phyloP scores from a whole-genome alignment of 2,113 vertebrate genomes.

The Caranx ignobilis region DNA sequence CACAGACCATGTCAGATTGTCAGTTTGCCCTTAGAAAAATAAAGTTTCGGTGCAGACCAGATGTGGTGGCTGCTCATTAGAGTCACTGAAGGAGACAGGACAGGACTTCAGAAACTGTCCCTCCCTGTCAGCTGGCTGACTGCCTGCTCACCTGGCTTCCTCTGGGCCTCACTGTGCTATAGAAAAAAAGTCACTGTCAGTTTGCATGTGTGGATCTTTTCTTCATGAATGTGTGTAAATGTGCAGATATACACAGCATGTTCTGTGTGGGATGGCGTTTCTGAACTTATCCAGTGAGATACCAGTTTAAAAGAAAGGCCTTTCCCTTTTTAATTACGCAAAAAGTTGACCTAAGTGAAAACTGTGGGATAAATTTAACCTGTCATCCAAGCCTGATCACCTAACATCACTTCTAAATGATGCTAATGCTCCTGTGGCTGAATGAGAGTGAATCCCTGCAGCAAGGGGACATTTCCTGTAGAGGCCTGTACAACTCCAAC shows the following conservation, averaged over 20 bases:
- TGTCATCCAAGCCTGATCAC: too few species aligned
- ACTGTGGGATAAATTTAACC: too few species aligned
- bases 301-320: too few species aligned
- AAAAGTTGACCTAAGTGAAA: too few species aligned
- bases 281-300: too few species aligned
- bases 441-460: not conserved
- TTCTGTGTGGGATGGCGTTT: too few species aligned
- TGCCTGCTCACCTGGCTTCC: constrained; percentile 41
- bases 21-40: not conserved
- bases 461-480: not conserved
- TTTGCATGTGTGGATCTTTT: constrained; percentile 19
- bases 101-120: constrained; percentile 44
- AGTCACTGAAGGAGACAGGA: constrained; percentile 25
- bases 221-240: not conserved
- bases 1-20: not conserved
- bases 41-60: constrained; percentile 45
- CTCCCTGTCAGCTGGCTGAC: constrained; percentile 59
- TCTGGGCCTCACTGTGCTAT: not conserved
- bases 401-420: not conserved
- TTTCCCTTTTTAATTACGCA: too few species aligned
- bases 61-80: constrained; percentile 72
- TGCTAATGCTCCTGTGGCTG: not conserved
- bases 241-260: not conserved
- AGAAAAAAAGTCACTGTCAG: not conserved
- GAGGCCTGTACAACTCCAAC: not conserved